These are phyloP conservation scores for Columba janthina DNA, from an alignment of 2,113 vertebrate genomes.

Conservation along the genomic window DNA sequence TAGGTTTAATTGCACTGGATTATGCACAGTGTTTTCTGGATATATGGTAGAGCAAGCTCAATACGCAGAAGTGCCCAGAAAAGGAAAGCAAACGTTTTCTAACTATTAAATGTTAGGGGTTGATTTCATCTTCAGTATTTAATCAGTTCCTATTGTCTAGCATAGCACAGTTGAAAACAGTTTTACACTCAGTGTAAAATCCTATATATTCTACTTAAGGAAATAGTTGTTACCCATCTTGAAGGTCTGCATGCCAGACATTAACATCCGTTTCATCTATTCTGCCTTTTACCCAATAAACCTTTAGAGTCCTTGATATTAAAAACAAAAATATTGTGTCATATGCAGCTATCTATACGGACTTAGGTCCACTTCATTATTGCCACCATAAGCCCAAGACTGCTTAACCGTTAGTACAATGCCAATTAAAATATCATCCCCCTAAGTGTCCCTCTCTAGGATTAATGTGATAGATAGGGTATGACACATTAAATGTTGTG, in stretches of 20 bases:
- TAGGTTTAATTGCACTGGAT: constrained; percentile 7
- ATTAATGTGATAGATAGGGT: neutral
- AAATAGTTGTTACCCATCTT: neutral
- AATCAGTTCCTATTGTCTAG: neutral
- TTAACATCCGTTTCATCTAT: neutral
- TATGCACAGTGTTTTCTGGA: constrained; percentile 1
- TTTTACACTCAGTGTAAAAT: neutral
- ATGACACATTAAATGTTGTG: neutral
- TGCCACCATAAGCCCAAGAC: neutral
- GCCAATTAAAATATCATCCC: neutral
- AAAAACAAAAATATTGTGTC: neutral
- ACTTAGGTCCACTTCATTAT: neutral
- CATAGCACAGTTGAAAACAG: neutral
- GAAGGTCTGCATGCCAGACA: neutral
- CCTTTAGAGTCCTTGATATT: neutral
- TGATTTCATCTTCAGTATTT: neutral
- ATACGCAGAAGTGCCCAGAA: neutral
- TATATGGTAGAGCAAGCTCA: neutral
- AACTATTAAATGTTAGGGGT: neutral
- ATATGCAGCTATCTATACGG: neutral
- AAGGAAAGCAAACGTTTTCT: neutral
- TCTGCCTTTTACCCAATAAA: neutral
- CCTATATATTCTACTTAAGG: neutral
- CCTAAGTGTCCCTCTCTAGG: neutral
- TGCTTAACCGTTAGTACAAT: neutral